phyloP scores from a whole-genome alignment of 2,113 vertebrate genomes.

The Formicarius rufipectus region DNA sequence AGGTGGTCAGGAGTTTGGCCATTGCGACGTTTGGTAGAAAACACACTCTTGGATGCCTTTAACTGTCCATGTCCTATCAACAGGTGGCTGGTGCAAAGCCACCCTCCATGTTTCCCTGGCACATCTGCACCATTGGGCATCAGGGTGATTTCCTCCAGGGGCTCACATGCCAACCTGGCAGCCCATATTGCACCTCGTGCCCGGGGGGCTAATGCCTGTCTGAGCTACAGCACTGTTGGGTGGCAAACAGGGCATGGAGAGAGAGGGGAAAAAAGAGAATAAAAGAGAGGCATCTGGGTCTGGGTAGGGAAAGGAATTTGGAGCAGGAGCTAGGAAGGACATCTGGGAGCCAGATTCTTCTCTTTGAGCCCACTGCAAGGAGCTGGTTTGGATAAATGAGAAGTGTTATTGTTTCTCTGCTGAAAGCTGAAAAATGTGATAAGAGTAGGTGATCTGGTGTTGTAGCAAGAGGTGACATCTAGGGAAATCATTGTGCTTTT shows the following conservation, averaged over 20 bases:
- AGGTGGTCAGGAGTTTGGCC: background rate
- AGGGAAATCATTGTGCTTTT: background rate
- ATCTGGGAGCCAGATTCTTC: slow-evolving; percentile 42
- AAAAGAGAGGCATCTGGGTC: background rate
- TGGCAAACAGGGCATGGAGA: background rate
- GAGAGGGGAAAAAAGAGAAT: background rate
- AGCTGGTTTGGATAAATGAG: background rate
- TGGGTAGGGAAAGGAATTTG: background rate
- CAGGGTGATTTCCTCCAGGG: accelerated
- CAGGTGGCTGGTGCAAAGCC: background rate
- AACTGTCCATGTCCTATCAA: background rate
- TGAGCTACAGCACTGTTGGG: background rate
- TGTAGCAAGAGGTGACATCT: background rate
- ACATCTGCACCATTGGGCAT: background rate
- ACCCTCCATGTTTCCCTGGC: accelerated
- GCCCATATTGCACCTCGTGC: background rate
- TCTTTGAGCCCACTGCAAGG: background rate
- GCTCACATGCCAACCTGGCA: background rate
- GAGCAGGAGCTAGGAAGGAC: background rate
- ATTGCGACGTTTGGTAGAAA: background rate
- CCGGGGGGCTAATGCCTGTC: background rate
- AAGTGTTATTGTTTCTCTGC: background rate
- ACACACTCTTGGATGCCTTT: accelerated
- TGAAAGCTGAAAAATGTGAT: background rate
- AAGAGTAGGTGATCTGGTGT: background rate